Evolutionary conservation across 2,113 vertebrate genomes (phyloP).

Genomic region (Sinocyclocheilus maitianheensis): DNA sequence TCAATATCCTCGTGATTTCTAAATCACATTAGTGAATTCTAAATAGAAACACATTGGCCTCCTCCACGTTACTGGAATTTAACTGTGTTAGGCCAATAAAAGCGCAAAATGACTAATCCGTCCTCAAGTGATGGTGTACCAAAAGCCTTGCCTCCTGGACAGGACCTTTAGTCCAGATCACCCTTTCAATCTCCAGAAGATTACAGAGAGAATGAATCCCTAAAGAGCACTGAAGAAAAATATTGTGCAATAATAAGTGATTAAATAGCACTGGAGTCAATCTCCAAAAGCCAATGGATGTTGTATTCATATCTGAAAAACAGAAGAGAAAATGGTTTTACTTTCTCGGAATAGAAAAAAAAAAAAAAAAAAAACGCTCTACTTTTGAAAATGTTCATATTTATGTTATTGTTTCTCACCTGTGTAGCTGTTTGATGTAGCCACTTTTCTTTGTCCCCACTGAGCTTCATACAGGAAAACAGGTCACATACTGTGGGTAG

Average conservation of each 20-base stretch:
- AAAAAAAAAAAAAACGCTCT: not conserved
- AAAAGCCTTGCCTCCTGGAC: not conserved
- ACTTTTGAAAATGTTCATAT: not conserved
- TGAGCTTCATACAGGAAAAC: constrained; percentile 90
- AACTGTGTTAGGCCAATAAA: not conserved
- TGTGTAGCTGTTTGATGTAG: constrained; percentile 81
- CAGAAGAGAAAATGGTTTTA: not conserved
- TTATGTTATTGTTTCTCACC: constrained; percentile 68
- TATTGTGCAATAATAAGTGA: constrained; percentile 63
- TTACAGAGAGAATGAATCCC: not conserved
- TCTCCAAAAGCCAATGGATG: constrained; percentile 18
- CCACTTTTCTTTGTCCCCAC: constrained; percentile 88
- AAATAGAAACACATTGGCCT: not conserved
- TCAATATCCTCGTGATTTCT: not conserved
- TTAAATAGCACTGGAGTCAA: constrained; percentile 54
- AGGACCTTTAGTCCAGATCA: not conserved
- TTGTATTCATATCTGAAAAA: constrained; percentile 69
- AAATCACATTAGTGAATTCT: not conserved
- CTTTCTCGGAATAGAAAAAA: not conserved
- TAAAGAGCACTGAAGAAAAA: constrained; percentile 2
- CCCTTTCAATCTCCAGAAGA: not conserved
- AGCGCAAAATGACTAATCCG: not conserved
- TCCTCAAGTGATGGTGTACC: not conserved
- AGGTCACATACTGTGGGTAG: constrained; percentile 89
- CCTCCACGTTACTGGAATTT: not conserved